phyloP scores from a whole-genome alignment of 92 coral and sea anemone genomes.

The Paramuricea clavata region DNA sequence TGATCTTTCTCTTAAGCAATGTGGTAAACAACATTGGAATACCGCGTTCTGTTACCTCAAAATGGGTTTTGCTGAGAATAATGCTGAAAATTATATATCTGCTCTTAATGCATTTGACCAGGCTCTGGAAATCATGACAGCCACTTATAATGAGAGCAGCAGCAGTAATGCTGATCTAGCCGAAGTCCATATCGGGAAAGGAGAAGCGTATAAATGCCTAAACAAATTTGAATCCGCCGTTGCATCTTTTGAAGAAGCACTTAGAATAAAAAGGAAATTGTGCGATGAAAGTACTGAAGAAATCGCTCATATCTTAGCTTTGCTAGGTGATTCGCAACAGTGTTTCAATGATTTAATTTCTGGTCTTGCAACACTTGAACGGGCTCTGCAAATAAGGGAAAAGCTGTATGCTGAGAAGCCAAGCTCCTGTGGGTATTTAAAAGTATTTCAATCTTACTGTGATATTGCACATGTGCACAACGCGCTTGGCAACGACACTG shows the following conservation, averaged over 20 bases:
- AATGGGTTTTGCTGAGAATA: neutral
- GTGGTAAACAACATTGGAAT: neutral
- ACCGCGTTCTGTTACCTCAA: neutral
- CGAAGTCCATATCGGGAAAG: neutral
- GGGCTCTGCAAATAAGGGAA: neutral
- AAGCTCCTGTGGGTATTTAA: neutral
- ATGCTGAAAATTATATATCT: neutral
- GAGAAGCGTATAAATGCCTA: neutral
- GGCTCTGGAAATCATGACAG: neutral
- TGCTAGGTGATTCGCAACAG: neutral
- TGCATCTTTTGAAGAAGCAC: neutral
- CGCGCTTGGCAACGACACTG: neutral
- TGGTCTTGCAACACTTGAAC: neutral
- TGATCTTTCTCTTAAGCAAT: neutral
- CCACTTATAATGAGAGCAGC: neutral
- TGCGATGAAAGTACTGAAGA: neutral
- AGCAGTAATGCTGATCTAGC: neutral
- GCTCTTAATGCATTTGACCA: neutral
- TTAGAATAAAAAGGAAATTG: neutral
- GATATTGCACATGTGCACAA: neutral
- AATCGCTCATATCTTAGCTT: neutral
- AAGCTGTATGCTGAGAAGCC: neutral
- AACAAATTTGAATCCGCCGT: neutral
- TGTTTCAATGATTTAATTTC: neutral
- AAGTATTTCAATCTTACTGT: neutral